Percentiles rank a stretch among this genome's conserved stretches.
These are phyloP conservation scores for Pollachius pollachius DNA, from an alignment of 2,113 vertebrate genomes.

Conservation along the genomic window DNA sequence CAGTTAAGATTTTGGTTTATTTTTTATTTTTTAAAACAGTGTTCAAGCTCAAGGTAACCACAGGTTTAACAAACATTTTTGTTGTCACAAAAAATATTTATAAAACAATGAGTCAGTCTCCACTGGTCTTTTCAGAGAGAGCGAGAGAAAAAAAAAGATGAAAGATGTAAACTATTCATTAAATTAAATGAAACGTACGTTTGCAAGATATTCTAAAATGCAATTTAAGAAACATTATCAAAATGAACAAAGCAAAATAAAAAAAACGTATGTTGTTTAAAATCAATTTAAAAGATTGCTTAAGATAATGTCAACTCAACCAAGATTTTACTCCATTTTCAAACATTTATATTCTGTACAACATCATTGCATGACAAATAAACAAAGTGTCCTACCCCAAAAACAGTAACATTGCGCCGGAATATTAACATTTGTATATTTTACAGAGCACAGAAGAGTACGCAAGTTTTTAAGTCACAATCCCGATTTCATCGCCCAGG, in stretches of 20 bases:
- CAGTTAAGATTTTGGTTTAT: constrained; percentile 72
- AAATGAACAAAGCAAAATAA: constrained; percentile 31
- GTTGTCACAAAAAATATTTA: constrained; percentile 76
- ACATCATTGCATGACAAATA: constrained; percentile 49
- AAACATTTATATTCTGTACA: constrained; percentile 64
- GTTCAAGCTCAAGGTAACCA: constrained; percentile 91
- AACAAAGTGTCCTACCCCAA: constrained; percentile 47
- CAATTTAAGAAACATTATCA: constrained; percentile 32
- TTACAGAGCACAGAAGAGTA: constrained; percentile 16
- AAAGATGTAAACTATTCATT: constrained; percentile 64
- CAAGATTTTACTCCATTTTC: constrained; percentile 34
- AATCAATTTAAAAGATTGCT: background rate
- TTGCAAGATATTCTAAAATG: constrained; percentile 48
- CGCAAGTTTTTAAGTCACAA: constrained; percentile 40
- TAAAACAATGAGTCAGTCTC: constrained; percentile 46
- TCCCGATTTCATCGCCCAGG: constrained; percentile 39
- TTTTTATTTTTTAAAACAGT: constrained; percentile 96
- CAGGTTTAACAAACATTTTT: constrained; percentile 90
- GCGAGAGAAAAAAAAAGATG: constrained; percentile 39
- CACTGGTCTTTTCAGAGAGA: constrained; percentile 54
- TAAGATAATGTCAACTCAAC: too few species aligned
- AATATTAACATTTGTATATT: constrained; percentile 41
- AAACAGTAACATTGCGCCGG: constrained; percentile 56
- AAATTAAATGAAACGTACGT: constrained; percentile 65
- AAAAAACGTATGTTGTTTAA: constrained; percentile 29